Base-by-base conservation (phyloP, 2,888 invertebrate species). In the Temnothorax rugatulus region DNA sequence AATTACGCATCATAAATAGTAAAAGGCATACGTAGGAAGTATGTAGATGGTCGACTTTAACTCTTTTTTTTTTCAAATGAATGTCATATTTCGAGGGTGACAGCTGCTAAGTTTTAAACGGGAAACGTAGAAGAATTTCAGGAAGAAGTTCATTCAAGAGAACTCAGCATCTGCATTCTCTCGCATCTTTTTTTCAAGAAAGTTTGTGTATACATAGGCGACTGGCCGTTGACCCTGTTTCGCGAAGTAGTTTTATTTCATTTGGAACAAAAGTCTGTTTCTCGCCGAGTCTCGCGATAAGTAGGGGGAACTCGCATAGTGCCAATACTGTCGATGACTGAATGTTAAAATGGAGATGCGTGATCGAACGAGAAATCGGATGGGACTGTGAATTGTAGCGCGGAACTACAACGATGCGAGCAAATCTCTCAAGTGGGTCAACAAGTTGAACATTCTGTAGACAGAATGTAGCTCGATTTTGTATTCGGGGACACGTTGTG, bases 191-290 rank as follows among this genome's bases (percentile, higher is more conserved):
- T 77, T 82, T 82, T 79, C 64, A 34, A 85, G 66, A 71, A 81
- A 69, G 74, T 83, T 84, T 73, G 76, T 84, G 83, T 77, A 86
- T 77, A 86, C 84, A 77, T 21, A 61, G 54, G 15, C 47, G 5
- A 66, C 52, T 87, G 87, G 71, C 13, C 86, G 66, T 85, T 81
- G 77, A 87, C 69, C 82, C 61, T 74, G 29, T 84, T 81, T 85
- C 21, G 34, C 44, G 5, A 41, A 38, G 21, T 54, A 38, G 13
- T 47, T 34, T 13, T 15, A 25, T 41, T 44, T 68, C 15, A 38
- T 50, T 69, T 59, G 8, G 38, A 59, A 47, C 18, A 69, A 69
- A 69, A 2, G 11, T 77, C n/a, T 50, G 1, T 8, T 38, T 41
- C n/a, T 54, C n/a, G n/a, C 1, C 7, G 21, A 15, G 29, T 3